phyloP scores from a whole-genome alignment of 2,113 vertebrate genomes.

The Oryzias javanicus region DNA sequence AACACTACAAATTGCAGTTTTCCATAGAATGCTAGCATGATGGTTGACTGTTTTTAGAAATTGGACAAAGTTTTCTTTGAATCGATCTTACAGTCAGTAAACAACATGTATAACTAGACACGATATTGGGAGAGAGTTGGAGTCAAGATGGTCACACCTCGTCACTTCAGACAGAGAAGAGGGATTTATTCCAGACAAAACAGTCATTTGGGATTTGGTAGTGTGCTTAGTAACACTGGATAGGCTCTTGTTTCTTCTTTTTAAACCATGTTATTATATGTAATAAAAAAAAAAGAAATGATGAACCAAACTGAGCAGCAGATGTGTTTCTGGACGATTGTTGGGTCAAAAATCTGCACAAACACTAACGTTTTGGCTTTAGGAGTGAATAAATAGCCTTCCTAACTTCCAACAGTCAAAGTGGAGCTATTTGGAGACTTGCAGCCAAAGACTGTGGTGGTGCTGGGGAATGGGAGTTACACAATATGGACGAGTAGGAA shows the following conservation, averaged over 20 bases:
- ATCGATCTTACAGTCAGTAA: slow-evolving; percentile 14
- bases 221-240: slow-evolving; percentile 32
- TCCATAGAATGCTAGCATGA: neutral
- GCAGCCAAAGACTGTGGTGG: slow-evolving; percentile 40
- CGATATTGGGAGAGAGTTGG: slow-evolving; percentile 15
- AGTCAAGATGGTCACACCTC: slow-evolving; percentile 19
- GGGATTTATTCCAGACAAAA: slow-evolving; percentile 45
- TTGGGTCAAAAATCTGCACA: slow-evolving; percentile 42
- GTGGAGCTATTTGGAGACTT: slow-evolving; percentile 61
- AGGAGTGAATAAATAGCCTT: slow-evolving; percentile 59
- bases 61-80: slow-evolving; percentile 9
- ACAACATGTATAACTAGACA: slow-evolving; percentile 25
- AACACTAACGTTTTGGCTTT: slow-evolving; percentile 45
- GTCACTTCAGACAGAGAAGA: slow-evolving; percentile 33
- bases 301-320: slow-evolving; percentile 22
- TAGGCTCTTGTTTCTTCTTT: slow-evolving; percentile 35
- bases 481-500: slow-evolving; percentile 41
- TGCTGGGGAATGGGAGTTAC: slow-evolving; percentile 46
- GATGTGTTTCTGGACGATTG: slow-evolving; percentile 35
- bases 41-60: slow-evolving; percentile 17
- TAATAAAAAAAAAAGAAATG: slow-evolving; percentile 31
- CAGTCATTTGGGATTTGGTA: slow-evolving; percentile 43
- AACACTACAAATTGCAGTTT: neutral
- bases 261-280: slow-evolving; percentile 23
- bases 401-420: slow-evolving; percentile 52